Base-by-base conservation (phyloP, 2,888 invertebrate species). In the Anorthoa munda region DNA sequence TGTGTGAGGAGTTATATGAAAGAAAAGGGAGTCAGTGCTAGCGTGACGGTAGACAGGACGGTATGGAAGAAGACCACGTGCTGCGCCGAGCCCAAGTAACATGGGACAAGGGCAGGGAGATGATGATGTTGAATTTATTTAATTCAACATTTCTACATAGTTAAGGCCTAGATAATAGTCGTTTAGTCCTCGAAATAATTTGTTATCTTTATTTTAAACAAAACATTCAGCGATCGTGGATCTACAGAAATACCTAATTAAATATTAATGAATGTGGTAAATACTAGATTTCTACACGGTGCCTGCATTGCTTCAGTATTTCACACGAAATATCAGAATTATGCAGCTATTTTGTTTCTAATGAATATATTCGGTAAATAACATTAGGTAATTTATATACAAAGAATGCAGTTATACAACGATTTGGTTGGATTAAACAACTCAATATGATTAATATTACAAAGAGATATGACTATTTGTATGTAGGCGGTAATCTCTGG, bases 301-400 rank as follows among this genome's bases (percentile, higher is more conserved):
- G 11, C 51, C 23, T 17, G 18, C 17, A 53, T 56, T 69, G 18
- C 26, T 15, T 61, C 21, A 70, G 26, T 58, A 61, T 82, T 71
- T 66, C 79, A 71, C 65, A 58, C 65, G 23, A 45, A 61, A 58
- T 58, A 45, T 53, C 1, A 26, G 51, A 66, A 31, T 55, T 48
- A 78, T 82, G 56, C 45, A 61, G 48, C 13, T 58, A 78, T 78
- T 70, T 71, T 45, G 23, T 51, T 11, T 53, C 15, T 45, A 61
- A 82, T 70, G 56, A 77, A 66, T 75, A 59, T 17, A 26, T 66
- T 66, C 26, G n/a, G 18, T 51, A 51, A 18, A 67, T 55, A 31
- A 39, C 17, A 50, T 39, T 46, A 31, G 31, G n/a, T 64, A 15
- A 79, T 46, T 72, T 26, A 39, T 39, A 39, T 39, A 15, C 46